Conservation (phyloP, 2,113 vertebrate genomes). For the Paedocypris sp. region DNA sequence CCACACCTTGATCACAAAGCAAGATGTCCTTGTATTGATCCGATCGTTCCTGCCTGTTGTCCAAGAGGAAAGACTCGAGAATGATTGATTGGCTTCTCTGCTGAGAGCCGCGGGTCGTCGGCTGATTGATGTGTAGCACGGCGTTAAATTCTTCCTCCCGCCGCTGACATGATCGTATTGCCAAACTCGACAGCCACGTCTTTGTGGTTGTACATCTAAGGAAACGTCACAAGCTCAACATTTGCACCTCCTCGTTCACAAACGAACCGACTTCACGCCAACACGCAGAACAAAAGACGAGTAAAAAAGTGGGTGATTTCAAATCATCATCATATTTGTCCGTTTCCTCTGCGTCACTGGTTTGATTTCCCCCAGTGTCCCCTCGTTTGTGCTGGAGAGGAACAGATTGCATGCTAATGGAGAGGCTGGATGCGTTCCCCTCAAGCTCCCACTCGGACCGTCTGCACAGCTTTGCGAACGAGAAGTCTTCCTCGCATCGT, state of each 20-base stretch:
- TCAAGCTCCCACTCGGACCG: not conserved
- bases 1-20: conserved; percentile 26
- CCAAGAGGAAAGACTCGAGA: conserved; percentile 7
- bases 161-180: too few relatives aligned
- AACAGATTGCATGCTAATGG: conserved; percentile 10
- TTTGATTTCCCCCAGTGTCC: conserved; percentile 1
- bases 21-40: conserved; percentile 33
- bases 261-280: too few relatives aligned
- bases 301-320: too few relatives aligned
- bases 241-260: too few relatives aligned
- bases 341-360: too few relatives aligned
- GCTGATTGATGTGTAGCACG: not conserved
- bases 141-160: not conserved
- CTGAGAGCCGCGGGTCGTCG: conserved; percentile 17
- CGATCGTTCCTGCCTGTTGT: conserved; percentile 5
- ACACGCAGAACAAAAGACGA: too few relatives aligned
- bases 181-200: not conserved
- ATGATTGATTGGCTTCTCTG: conserved; percentile 21
- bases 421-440: not conserved
- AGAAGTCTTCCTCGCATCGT: not conserved
- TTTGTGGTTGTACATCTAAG: not conserved
- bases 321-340: too few relatives aligned
- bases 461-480: not conserved
- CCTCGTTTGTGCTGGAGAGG: not conserved
- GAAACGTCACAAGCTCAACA: too few relatives aligned